Base-by-base conservation (phyloP, 2,113 vertebrate genomes). In the Athene cunicularia region DNA sequence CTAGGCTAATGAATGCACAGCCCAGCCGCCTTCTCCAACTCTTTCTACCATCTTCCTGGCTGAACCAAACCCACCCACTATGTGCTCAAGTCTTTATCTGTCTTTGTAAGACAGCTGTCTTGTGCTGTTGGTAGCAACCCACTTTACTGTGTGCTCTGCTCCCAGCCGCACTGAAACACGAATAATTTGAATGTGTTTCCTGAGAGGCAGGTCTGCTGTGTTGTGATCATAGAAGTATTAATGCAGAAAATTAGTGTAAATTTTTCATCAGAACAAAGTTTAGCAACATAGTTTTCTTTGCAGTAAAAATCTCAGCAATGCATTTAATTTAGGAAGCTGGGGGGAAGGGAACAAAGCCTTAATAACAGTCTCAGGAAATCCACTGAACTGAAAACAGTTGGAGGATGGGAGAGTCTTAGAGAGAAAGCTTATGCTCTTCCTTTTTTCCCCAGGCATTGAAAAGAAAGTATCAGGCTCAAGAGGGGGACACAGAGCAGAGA, bases 161-260 rank as follows among this genome's bases (percentile, higher is more conserved):
- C 62, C 26, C 27, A 88, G 74, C 71, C 1, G 1, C 62, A 41
- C 53, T 64, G 71, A 92, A 93, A 94, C 87, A 94, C 91, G 92
- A 90, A 76, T 72, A 60, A 64, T 89, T 82, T 93, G 37, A 77
- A 90, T 53, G 45, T 39, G 47, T 82, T 96, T 97, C 70, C 63
- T 82, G 62, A 90, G 92, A 96, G 81, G 95, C 85, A 86, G 70
- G 63, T 93, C 74, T 88, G 53, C 74, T 85, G 35, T 88, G 81
- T 90, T 95, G 53, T 73, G 81, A 93, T 91, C 90, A 49, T 9
- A 93, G 81, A 88, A 82, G 87, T 97, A 95, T 94, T 88, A 96
- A 94, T 93, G 95, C 93, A 96, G 93, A 91, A 95, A 96, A 96
- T 94, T 45, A 90, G 66, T 85, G 91, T 94, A 88, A 88, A 90